These are phyloP conservation scores for Gadus macrocephalus DNA, from an alignment of 2,113 vertebrate genomes.

Conservation along the genomic window DNA sequence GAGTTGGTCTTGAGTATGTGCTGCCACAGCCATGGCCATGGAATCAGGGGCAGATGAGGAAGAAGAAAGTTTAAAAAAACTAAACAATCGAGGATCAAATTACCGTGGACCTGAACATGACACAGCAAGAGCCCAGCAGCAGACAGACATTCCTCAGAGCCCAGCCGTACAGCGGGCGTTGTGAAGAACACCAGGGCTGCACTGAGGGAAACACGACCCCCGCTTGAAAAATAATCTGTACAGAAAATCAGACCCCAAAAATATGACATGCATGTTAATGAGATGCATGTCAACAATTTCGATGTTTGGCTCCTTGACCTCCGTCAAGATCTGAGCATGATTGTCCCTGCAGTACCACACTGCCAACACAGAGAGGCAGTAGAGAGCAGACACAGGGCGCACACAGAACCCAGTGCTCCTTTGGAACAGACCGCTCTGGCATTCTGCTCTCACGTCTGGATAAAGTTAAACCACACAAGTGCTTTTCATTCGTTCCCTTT, in stretches of 20 bases:
- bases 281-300: not conserved
- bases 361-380: slow-evolving; percentile 55
- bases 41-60: slow-evolving; percentile 17
- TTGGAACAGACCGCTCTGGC: slow-evolving; percentile 51
- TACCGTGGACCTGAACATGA: slow-evolving; percentile 25
- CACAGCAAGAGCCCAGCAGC: slow-evolving; percentile 24
- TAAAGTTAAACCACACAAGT: slow-evolving; percentile 65
- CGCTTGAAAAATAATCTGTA: slow-evolving; percentile 17
- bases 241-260: not conserved
- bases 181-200: slow-evolving; percentile 11
- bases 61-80: not conserved
- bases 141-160: not conserved
- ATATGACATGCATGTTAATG: not conserved
- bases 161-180: not conserved
- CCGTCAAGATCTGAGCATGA: too few relatives aligned
- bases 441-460: slow-evolving; percentile 53
- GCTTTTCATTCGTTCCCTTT: slow-evolving; percentile 63
- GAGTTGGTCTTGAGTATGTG: slow-evolving; percentile 21
- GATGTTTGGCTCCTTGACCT: too few relatives aligned
- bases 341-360: slow-evolving; percentile 27
- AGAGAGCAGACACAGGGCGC: slow-evolving; percentile 43
- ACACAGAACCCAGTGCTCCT: slow-evolving; percentile 52
- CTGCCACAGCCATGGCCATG: slow-evolving; percentile 19
- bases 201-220: slow-evolving; percentile 14
- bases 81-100: slow-evolving; percentile 24